Conservation (phyloP, 2,797 vertebrate genomes). For the Salarias fasciatus region DNA sequence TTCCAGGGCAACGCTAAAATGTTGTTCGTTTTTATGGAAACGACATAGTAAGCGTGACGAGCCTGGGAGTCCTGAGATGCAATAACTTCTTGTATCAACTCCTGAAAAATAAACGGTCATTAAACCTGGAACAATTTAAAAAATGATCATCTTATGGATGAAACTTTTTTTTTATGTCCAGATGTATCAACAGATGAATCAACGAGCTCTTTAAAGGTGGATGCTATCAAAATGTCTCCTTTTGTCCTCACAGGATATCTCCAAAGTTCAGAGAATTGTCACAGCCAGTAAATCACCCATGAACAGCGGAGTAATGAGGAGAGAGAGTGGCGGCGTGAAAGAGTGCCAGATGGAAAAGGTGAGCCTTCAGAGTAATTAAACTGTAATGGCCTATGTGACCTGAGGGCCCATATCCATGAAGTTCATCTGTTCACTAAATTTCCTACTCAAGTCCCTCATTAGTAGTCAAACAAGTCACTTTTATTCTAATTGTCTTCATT, state of each 20-base stretch:
- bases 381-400: slow-evolving; percentile 65
- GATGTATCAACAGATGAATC: no score
- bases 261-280: slow-evolving; percentile 82
- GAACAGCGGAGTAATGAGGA: slow-evolving; percentile 73
- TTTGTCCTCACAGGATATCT: slow-evolving; percentile 78
- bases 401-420: slow-evolving; percentile 50
- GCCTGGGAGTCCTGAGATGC: no score
- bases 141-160: no score
- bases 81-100: no score
- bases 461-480: slow-evolving; percentile 46
- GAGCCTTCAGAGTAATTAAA: slow-evolving; percentile 74
- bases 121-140: no score
- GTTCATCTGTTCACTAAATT: slow-evolving; percentile 63
- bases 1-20: no score
- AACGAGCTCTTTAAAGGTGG: no score
- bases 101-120: no score
- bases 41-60: no score
- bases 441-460: slow-evolving; percentile 44
- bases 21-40: no score
- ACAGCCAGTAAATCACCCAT: slow-evolving; percentile 77
- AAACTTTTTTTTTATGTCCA: no score
- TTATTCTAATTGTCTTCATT: slow-evolving; percentile 24
- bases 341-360: slow-evolving; percentile 85
- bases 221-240: slow-evolving; percentile 5
- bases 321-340: slow-evolving; percentile 71